These are phyloP conservation scores for Rotaria sp. DNA, from an alignment of 2,888 invertebrate species.

Conservation along the genomic window DNA sequence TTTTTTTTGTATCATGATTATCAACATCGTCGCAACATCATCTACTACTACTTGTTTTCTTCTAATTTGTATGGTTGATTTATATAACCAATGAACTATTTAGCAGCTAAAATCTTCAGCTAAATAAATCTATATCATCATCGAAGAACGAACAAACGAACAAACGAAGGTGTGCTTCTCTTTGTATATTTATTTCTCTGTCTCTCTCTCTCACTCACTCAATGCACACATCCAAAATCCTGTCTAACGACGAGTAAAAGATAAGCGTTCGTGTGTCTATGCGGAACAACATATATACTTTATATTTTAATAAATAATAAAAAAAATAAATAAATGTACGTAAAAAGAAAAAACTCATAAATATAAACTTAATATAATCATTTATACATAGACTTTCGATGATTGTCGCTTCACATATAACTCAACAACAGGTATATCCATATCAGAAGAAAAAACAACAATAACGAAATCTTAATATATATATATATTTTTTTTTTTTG, in stretches of 20 bases:
- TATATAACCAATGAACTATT: not conserved
- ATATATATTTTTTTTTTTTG: not conserved
- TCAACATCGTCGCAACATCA: no score
- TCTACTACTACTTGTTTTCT: not conserved
- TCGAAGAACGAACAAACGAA: constrained; percentile 22
- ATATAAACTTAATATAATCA: not conserved
- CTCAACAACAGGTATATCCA: not conserved
- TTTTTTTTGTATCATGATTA: no score
- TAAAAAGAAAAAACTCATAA: not conserved
- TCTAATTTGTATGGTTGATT: not conserved
- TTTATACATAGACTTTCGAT: not conserved
- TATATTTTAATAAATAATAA: not conserved
- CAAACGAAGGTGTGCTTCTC: constrained; percentile 12
- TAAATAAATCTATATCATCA: constrained; percentile 15
- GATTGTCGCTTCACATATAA: not conserved
- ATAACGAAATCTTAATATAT: not conserved
- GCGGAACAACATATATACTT: not conserved
- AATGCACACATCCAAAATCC: constrained; percentile 7
- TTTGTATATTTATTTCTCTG: constrained; percentile 19
- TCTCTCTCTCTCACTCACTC: constrained; percentile 3
- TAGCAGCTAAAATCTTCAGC: not conserved
- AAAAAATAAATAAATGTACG: not conserved
- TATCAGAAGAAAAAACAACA: no score
- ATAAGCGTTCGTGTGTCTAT: not conserved
- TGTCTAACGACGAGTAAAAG: not conserved